Base-by-base conservation (phyloP, 1,140 invertebrate species). In the Neotoxoptera formosana region DNA sequence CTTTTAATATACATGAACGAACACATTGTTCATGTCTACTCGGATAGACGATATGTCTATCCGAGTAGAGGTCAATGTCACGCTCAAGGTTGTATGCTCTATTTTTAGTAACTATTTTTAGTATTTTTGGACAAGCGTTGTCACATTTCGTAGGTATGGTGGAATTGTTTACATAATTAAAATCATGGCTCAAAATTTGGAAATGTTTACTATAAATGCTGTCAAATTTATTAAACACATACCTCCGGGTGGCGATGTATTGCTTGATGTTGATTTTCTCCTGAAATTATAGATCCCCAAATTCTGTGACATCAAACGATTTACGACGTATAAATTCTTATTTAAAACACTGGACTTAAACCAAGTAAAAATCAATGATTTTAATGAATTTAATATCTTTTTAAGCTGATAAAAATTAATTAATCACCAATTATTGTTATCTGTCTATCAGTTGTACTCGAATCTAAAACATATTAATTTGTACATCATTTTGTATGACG, bases 1-100 rank as follows among this genome's bases (percentile, higher is more conserved):
- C 60, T 76, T 76, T n/a, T 76, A 76, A n/a, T 76, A 76, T 76
- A 76, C 60, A 76, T 76, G 60, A 76, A 76, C 60, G 60, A 76
- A n/a, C 60, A n/a, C 60, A 76, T 76, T 76, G 60, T 76, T 76
- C 60, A n/a, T 76, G 60, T n/a, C 60, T 76, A 76, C 60, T 76
- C 60, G 60, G 4, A 76, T 76, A 76, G n/a, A 76, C n/a, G 25
- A 53, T n/a, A n/a, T n/a, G 60, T 76, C 30, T 76, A 76, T 76
- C 60, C 6, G 60, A 76, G 60, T 76, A 76, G 60, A 76, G n/a
- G 60, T 76, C 60, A 76, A 76, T 76, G 60, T 76, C 60, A 76
- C n/a, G 60, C n/a, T 14, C 60, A 76, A 76, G 60, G 60, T 76
- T 76, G 6, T 17, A 76, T 76, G 30, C 14, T 76, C 30, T 76